These are phyloP conservation scores for Hymenopus coronatus DNA, from an alignment of 2,888 invertebrate species.

Conservation along the genomic window DNA sequence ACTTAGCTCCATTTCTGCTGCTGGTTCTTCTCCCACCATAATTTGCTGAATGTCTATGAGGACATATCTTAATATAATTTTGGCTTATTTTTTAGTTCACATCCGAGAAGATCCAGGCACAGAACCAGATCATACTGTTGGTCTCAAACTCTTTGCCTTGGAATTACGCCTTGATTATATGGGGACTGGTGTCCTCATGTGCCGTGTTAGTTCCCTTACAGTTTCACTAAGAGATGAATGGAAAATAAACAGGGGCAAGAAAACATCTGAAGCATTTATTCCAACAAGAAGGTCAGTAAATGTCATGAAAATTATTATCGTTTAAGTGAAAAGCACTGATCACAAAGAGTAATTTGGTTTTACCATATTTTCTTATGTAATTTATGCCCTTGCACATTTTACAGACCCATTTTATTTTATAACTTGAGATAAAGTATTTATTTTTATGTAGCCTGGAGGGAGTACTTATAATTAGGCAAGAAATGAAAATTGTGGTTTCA, in stretches of 20 bases:
- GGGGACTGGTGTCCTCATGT: conserved; percentile 95
- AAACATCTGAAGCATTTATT: conserved; percentile 52
- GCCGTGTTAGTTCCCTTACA: conserved; percentile 77
- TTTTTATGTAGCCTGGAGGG: too few species aligned
- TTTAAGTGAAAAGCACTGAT: too few species aligned
- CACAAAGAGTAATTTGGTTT: too few species aligned
- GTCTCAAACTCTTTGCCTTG: conserved; percentile 76
- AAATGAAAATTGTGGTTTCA: too few species aligned
- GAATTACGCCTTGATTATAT: conserved; percentile 95
- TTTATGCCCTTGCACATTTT: too few species aligned
- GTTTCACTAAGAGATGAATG: conserved; percentile 85
- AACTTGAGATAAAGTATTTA: too few species aligned
- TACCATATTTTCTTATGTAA: too few species aligned
- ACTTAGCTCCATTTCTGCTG: too few species aligned
- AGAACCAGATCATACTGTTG: conserved; percentile 85
- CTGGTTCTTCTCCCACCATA: neutral
- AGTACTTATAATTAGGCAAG: too few species aligned
- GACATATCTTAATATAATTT: neutral
- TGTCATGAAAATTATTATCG: too few species aligned
- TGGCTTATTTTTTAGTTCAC: conserved; percentile 59
- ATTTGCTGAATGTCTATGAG: neutral
- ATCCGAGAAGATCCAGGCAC: conserved; percentile 86
- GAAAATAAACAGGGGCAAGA: conserved; percentile 60
- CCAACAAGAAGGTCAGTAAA: conserved; percentile 58
- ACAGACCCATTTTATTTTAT: too few species aligned